Evolutionary conservation across 37 sponge, comb jelly and placozoan species (phyloP).

Genomic region (Hexactinellida sp.): DNA sequence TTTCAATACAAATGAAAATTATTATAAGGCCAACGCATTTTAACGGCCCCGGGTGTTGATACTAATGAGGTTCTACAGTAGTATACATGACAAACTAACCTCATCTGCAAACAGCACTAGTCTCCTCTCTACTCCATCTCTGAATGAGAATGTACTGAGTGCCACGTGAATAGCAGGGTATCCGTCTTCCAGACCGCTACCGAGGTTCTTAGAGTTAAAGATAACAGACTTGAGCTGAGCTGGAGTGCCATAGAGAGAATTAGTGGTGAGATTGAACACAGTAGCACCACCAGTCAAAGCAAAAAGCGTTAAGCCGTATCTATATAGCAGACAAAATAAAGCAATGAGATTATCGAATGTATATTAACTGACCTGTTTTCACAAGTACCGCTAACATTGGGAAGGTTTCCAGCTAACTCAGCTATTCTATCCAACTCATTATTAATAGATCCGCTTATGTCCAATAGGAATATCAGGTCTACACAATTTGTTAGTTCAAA

Average conservation of each 20-base stretch:
- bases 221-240: not conserved
- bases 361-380: not conserved
- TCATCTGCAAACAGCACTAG: not conserved
- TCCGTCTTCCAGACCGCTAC: not conserved
- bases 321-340: not conserved
- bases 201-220: not conserved
- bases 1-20: not conserved
- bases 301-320: not conserved
- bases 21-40: not conserved
- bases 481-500: not conserved
- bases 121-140: not conserved
- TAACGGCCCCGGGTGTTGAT: too few species aligned
- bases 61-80: too few species aligned
- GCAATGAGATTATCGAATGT: not conserved
- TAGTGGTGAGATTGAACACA: not conserved
- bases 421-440: not conserved
- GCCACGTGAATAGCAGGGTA: not conserved
- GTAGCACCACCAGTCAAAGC: not conserved
- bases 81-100: not conserved
- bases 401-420: constrained; percentile 11
- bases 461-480: not conserved
- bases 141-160: not conserved
- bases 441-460: not conserved
- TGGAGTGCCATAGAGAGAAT: not conserved
- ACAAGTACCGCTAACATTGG: not conserved